These are phyloP conservation scores for Cremastinae sp. DNA, from an alignment of 2,888 invertebrate species.

Conservation along the genomic window DNA sequence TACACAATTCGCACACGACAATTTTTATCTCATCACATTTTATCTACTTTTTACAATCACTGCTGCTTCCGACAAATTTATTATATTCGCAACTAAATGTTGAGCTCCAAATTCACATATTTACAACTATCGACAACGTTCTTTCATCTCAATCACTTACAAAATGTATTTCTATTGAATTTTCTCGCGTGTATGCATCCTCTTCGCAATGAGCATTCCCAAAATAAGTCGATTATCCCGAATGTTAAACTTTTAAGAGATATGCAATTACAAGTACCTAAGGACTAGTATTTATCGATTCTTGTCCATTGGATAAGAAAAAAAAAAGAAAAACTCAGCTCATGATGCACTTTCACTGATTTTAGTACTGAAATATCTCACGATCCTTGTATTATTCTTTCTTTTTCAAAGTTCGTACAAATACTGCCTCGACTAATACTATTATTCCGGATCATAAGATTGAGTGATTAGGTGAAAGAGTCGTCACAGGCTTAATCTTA, in stretches of 20 bases:
- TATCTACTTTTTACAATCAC: conserved; percentile 9
- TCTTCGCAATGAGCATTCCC: not conserved
- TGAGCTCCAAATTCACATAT: conserved; percentile 40
- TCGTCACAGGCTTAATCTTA: not conserved
- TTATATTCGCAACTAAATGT: conserved; percentile 13
- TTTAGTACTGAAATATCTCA: not conserved
- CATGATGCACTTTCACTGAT: not conserved
- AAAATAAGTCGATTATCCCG: conserved; percentile 9
- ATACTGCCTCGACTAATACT: conserved; percentile 38
- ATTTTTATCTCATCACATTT: conserved; percentile 23
- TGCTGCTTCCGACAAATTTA: conserved; percentile 29
- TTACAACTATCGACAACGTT: conserved; percentile 28
- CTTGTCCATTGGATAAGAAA: not conserved
- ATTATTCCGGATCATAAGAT: not conserved
- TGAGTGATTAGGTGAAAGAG: not conserved
- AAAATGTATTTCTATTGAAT: not conserved
- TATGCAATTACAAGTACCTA: conserved; percentile 41
- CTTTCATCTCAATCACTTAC: not conserved
- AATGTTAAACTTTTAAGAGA: conserved; percentile 27
- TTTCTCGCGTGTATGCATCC: not conserved
- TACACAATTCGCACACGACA: conserved; percentile 29
- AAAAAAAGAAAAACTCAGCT: not conserved
- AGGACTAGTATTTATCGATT: conserved; percentile 30
- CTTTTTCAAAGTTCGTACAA: conserved; percentile 21
- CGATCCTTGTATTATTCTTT: not conserved